Evolutionary conservation across 2,888 invertebrate genomes (phyloP).

Genomic region (Sussaba pulchella): DNA sequence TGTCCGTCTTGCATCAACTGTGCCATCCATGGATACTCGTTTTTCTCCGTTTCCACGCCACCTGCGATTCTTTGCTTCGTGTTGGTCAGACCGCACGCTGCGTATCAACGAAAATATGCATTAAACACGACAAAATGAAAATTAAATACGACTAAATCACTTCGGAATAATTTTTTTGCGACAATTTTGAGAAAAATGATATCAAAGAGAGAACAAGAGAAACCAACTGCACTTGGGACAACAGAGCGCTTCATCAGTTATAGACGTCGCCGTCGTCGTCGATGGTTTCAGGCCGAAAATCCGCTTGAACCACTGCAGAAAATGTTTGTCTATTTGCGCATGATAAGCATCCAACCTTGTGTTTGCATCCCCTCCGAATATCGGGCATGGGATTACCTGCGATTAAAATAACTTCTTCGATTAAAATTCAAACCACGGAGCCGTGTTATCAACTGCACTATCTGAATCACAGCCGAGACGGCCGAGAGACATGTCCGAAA

Average conservation of each 20-base stretch:
- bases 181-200: conserved; percentile 7
- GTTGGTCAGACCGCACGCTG: conserved; percentile 90
- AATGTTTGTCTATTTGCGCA: conserved; percentile 66
- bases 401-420: not conserved
- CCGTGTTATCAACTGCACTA: too few species aligned
- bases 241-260: conserved; percentile 73
- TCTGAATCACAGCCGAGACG: too few species aligned
- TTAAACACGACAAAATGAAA: not conserved
- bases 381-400: conserved; percentile 11
- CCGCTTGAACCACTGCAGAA: conserved; percentile 73
- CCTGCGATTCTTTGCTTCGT: conserved; percentile 91
- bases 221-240: conserved; percentile 87
- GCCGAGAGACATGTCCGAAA: too few species aligned
- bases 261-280: conserved; percentile 75
- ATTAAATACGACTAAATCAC: too few species aligned
- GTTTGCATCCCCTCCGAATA: conserved; percentile 10
- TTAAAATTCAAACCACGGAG: not conserved
- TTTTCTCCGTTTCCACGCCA: conserved; percentile 90
- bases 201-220: not conserved
- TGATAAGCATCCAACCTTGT: conserved; percentile 13
- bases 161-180: not conserved
- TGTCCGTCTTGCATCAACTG: conserved; percentile 87
- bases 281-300: conserved; percentile 69
- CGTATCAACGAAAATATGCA: conserved; percentile 36
- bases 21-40: conserved; percentile 92